phyloP scores from a whole-genome alignment of 2,888 invertebrate species.

The Drosophila barbarae region DNA sequence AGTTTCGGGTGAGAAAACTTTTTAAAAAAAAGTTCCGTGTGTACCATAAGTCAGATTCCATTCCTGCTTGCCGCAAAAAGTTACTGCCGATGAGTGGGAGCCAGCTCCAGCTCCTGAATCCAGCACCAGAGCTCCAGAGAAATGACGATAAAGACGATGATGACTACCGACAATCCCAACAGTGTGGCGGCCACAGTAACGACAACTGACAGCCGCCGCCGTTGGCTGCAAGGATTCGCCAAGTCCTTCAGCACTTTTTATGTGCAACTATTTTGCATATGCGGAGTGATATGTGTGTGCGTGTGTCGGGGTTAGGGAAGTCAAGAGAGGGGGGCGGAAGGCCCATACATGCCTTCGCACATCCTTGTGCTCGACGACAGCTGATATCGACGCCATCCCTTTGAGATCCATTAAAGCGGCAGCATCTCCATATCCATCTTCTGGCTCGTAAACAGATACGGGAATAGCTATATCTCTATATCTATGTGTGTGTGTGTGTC shows the following conservation, averaged over 20 bases:
- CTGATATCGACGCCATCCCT: constrained; percentile 49
- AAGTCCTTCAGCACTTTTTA: constrained; percentile 67
- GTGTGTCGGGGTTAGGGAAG: constrained; percentile 18
- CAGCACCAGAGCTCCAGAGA: constrained; percentile 5
- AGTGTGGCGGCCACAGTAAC: constrained; percentile 33
- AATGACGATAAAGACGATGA: constrained; percentile 34
- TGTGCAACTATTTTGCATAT: constrained; percentile 72
- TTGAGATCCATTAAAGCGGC: constrained; percentile 53
- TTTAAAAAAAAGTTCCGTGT: constrained; percentile 5
- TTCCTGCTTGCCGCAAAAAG: constrained; percentile 64
- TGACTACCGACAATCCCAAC: constrained; percentile 47
- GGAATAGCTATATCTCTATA: constrained; percentile 30
- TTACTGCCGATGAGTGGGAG: constrained; percentile 20
- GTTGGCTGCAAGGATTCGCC: constrained; percentile 47
- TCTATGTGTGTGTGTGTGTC: constrained; percentile 1
- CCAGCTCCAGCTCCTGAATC: background rate
- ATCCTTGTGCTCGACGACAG: constrained; percentile 50
- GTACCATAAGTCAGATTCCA: constrained; percentile 74
- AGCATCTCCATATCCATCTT: constrained; percentile 51
- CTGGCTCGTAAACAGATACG: constrained; percentile 65
- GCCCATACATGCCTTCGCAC: constrained; percentile 20
- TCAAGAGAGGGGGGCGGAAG: constrained; percentile 25
- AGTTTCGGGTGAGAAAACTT: background rate
- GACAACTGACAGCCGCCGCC: constrained; percentile 50
- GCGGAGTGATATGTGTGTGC: constrained; percentile 8